Conservation (phyloP, 1,140 invertebrate genomes). For the Trichonephila inaurata region DNA sequence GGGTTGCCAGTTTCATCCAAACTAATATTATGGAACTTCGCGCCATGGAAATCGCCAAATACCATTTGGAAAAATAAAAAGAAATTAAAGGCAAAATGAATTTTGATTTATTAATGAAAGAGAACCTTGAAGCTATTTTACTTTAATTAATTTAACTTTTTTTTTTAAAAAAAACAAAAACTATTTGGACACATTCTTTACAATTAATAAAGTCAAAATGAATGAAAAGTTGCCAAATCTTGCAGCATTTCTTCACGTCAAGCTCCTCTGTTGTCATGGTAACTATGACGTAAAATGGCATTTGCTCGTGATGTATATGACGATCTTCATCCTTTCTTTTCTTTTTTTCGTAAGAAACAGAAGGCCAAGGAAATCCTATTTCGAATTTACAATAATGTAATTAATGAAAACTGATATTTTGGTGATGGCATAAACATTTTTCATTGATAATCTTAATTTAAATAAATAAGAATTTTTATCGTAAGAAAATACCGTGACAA, state of each 20-base stretch:
- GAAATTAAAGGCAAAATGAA: not conserved
- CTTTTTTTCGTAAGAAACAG: no score
- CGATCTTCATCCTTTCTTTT: not conserved
- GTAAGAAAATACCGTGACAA: no score
- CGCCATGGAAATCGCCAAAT: not conserved
- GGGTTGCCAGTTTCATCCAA: conserved; percentile 1
- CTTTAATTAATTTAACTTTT: no score
- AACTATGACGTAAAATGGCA: not conserved
- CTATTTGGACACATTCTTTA: not conserved
- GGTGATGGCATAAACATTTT: no score
- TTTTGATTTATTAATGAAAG: not conserved
- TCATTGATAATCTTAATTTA: no score
- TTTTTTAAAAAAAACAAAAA: not conserved
- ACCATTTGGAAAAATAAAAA: not conserved
- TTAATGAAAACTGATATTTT: no score
- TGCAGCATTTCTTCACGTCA: not conserved
- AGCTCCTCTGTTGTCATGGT: not conserved
- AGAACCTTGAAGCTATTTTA: not conserved
- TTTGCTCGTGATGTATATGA: not conserved
- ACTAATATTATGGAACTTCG: not conserved
- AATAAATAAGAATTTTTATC: no score
- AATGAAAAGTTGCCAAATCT: conserved; percentile 4
- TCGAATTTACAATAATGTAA: no score
- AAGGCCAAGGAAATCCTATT: no score
- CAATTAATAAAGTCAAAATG: not conserved